Conservation (phyloP, 2,797 vertebrate genomes). For the Garrulus glandarius region DNA sequence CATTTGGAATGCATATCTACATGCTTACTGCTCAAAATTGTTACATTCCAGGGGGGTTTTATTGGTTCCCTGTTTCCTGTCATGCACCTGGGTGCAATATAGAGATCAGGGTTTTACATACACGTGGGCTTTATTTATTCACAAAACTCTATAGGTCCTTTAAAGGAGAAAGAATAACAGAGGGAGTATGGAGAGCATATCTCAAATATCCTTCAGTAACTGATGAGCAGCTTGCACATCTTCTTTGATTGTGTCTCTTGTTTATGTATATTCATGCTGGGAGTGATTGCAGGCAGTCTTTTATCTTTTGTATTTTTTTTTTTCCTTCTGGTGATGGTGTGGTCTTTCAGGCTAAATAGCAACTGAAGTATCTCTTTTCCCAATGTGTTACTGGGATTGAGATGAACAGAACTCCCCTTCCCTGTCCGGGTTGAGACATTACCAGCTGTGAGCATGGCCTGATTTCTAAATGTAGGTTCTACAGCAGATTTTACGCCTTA, state of each 20-base stretch:
- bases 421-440: neutral
- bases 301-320: neutral
- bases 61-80: neutral
- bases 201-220: neutral
- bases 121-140: neutral
- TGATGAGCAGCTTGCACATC: neutral
- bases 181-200: neutral
- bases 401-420: neutral
- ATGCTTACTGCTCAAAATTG: neutral
- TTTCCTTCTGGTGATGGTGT: neutral
- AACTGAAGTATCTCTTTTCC: neutral
- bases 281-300: neutral
- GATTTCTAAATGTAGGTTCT: neutral
- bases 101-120: neutral
- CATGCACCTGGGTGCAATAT: neutral
- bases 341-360: neutral
- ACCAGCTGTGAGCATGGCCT: neutral
- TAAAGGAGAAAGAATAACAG: neutral
- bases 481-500: neutral
- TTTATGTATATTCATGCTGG: neutral
- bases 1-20: neutral
- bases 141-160: neutral
- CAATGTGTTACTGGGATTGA: neutral
- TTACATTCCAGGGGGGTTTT: fast-evolving
- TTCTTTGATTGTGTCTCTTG: neutral